Base-by-base conservation (phyloP, 1,140 invertebrate species). In the Antheraea mylitta region DNA sequence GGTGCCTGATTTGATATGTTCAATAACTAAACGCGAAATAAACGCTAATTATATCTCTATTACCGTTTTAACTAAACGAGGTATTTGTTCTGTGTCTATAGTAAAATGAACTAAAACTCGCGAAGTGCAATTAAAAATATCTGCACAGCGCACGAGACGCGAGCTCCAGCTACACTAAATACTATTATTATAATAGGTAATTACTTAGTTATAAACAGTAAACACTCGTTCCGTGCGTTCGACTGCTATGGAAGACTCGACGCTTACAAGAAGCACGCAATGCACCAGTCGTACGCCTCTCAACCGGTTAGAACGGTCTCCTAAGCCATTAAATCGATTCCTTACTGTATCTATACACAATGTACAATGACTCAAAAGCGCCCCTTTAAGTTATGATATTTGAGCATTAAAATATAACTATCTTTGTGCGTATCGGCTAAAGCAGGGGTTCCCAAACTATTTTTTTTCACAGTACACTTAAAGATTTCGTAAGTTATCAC, bases 1-100 rank as follows among this genome's bases (percentile, higher is more conserved):
- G 89, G 89, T 92, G 89, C 88, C 82, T 90, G 89, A 89, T 86
- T 90, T 92, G 88, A 92, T 90, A 90, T 92, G 90, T 92, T 78
- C 83, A 81, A 81, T 82, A 92, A 92, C 83, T 86, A 85, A 90
- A 92, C 78, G 84, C 86, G 86, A 92, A 92, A 90, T 78, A 78
- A 89, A 87, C 58, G 70, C 81, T 84, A 89, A 86, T 70, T 78
- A 74, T 82, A 81, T 86, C 5, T n/a, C 85, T 89, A 86, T 86
- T 82, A 80, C 77, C 78, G 72, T 82, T 76, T 75, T 89, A 91
- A 91, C 82, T 88, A 89, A 90, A 90, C 87, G 88, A 92, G 87
- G 89, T 90, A 90, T 86, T 85, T 86, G 81, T 84, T 87, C 87
- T 89, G 84, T 92, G 85, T 87, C 88, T 90, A 89, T 87, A 81